Evolutionary conservation across 2,888 invertebrate genomes (phyloP), one percentile per base, ranked within the genome.

Genomic region (Cosmopolites sordidus): DNA sequence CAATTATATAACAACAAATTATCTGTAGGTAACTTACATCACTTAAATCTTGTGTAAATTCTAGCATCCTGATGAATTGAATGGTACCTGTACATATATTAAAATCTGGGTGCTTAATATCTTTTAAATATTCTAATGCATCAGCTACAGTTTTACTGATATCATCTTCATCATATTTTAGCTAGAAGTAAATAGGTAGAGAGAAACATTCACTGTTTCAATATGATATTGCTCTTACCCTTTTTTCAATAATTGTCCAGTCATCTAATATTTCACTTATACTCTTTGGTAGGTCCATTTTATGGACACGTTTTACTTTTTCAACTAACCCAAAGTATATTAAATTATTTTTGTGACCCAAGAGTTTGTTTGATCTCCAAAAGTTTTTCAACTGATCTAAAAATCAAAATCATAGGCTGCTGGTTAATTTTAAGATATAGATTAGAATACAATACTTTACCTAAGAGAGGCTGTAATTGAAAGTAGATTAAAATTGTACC

Each of bases 241-340:
- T 43, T 55, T 55, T 55, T 37, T 42, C 47, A 9, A 55, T 51
- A 14, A 55, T 51, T n/a, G 46, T 51, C 55, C 55, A 55, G 41
- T 55, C 51, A 38, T 30, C 40, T 12, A 37, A 18, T 8, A 30
- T 27, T 16, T 44, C 16, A 9, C 29, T 16, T 14, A n/a, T 18
- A 29, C 43, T 45, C 8, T 1, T 5, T 16, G 29, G 50, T 27
- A 50, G 14, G 38, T 55, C 45, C 8, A 29, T 39, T n/a, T 48
- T 44, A 1, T 51, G 22, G 39, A 51, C 14, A 27, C 47, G 40
- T 17, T 42, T 48, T 2, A 48, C 48, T 16, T 51, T 22, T 11
- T 16, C 9, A 27, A 47, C 43, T 9, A 55, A 16, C 1, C 9
- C 12, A 22, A 43, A 48, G 15, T 44, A 15, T 15, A 50, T 33